These are phyloP conservation scores for Platygyra sinensis DNA, from an alignment of 64 coral and sea anemone species.

Conservation along the genomic window DNA sequence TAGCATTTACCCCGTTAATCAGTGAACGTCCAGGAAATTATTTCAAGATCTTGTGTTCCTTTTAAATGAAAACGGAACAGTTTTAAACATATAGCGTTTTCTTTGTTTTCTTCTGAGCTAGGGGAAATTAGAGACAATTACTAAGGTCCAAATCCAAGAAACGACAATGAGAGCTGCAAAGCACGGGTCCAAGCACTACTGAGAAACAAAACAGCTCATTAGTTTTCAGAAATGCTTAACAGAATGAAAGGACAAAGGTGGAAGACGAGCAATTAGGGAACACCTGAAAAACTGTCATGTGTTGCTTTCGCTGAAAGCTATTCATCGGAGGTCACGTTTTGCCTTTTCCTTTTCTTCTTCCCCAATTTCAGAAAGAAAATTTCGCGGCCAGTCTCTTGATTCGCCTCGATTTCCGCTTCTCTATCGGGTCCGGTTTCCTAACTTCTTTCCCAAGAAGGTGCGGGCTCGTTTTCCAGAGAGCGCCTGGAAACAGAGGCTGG, in stretches of 20 bases:
- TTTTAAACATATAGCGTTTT: neutral
- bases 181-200: no score
- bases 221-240: neutral
- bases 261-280: neutral
- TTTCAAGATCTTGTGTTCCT: neutral
- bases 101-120: neutral
- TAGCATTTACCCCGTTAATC: neutral
- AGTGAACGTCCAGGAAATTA: neutral
- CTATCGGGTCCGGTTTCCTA: no score
- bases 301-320: neutral
- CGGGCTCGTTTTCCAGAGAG: no score
- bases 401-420: no score
- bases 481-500: no score
- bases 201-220: neutral
- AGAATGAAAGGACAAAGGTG: neutral
- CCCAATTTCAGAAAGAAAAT: no score
- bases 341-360: neutral
- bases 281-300: neutral
- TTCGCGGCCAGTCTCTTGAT: no score
- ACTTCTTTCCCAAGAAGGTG: no score
- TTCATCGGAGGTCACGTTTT: neutral
- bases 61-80: neutral
- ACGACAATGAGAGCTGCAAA: neutral
- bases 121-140: neutral
- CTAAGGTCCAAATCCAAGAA: neutral